These are phyloP conservation scores for Hyposoter dolosus DNA, from an alignment of 2,888 invertebrate genomes.

Conservation along the genomic window DNA sequence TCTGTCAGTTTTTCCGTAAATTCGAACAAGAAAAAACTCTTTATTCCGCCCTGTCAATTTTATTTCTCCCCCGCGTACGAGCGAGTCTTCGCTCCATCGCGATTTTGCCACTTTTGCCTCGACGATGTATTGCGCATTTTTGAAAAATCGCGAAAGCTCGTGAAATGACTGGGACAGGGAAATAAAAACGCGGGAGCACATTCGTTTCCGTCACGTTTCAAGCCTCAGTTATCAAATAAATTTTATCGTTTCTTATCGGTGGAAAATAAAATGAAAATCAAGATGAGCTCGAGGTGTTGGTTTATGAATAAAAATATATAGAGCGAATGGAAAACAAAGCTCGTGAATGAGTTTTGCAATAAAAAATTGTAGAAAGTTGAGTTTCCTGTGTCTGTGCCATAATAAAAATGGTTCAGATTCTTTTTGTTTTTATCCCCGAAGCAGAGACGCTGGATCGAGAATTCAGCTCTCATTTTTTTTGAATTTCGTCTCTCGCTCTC, in stretches of 20 bases:
- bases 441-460: not conserved
- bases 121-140: not conserved
- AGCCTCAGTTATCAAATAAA: not conserved
- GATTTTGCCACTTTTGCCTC: not conserved
- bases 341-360: not conserved
- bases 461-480: not conserved
- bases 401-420: not conserved
- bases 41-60: not conserved
- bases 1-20: not conserved
- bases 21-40: not conserved
- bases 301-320: not conserved
- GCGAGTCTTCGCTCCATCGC: not conserved
- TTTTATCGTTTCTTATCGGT: not conserved
- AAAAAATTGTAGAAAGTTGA: slow-evolving; percentile 13
- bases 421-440: not conserved
- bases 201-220: not conserved
- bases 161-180: not conserved
- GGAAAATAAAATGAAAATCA: not conserved
- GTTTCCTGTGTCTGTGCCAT: not conserved
- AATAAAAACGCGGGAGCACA: not conserved
- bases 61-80: not conserved
- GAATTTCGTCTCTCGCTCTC: not conserved
- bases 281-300: not conserved
- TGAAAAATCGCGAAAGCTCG: not conserved
- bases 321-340: not conserved